phyloP scores from a whole-genome alignment of 2,888 invertebrate genomes.

The Anoncus sp. region DNA sequence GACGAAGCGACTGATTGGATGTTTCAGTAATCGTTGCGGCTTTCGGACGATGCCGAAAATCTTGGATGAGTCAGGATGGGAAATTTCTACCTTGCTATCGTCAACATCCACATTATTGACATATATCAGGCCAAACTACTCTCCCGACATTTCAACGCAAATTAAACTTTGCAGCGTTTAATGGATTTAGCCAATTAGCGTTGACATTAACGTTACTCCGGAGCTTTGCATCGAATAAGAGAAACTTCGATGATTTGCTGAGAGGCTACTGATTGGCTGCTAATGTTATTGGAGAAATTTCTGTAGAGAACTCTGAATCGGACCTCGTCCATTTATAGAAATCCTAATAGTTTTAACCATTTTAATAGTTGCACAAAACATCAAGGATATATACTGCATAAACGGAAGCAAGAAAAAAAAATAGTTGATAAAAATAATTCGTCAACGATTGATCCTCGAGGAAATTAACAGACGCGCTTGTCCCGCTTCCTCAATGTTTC shows the following conservation, averaged over 20 bases:
- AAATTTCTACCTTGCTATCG: not conserved
- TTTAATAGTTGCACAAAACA: not conserved
- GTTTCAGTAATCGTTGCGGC: not conserved
- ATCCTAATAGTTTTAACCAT: not conserved
- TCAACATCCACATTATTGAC: not conserved
- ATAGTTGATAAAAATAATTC: not conserved
- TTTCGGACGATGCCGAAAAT: not conserved
- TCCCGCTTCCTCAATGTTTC: too few relatives aligned
- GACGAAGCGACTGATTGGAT: conserved; percentile 28
- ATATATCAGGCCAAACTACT: not conserved
- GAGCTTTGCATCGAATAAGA: not conserved
- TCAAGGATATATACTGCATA: not conserved
- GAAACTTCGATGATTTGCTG: not conserved
- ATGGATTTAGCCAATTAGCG: conserved; percentile 23
- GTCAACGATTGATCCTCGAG: too few relatives aligned
- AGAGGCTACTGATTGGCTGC: not conserved
- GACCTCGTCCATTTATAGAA: not conserved
- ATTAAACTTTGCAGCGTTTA: not conserved
- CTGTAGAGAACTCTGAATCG: not conserved
- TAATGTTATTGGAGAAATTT: not conserved
- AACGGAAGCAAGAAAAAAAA: not conserved
- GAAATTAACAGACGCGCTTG: too few relatives aligned
- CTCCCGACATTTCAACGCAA: not conserved
- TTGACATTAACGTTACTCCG: conserved; percentile 38
- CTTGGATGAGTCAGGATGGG: not conserved